phyloP scores from a whole-genome alignment of 2,888 invertebrate genomes.

The Netelia melanura region DNA sequence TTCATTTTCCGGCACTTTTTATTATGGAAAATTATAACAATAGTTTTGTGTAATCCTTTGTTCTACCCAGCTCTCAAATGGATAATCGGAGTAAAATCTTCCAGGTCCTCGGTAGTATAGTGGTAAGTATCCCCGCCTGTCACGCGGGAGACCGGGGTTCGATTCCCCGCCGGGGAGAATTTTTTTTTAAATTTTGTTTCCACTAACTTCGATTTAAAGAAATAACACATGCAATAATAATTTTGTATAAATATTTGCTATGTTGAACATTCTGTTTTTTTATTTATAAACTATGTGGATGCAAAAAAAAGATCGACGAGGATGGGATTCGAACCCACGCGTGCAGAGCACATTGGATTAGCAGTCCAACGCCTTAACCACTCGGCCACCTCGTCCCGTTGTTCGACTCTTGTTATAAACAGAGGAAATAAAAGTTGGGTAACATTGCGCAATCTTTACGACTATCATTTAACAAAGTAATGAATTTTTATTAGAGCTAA shows the following conservation, averaged over 20 bases:
- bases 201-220: not conserved
- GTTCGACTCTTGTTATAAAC: conserved; percentile 55
- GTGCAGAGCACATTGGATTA: conserved; percentile 85
- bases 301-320: conserved; percentile 77
- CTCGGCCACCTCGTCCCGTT: conserved; percentile 77
- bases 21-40: too few relatives aligned
- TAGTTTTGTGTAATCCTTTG: too few relatives aligned
- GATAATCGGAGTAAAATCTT: not conserved
- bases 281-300: too few relatives aligned
- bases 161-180: too few relatives aligned
- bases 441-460: conserved; percentile 44
- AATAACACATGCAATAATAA: not conserved
- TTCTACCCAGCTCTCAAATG: too few relatives aligned
- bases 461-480: not conserved
- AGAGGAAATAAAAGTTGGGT: conserved; percentile 42
- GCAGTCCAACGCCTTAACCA: conserved; percentile 85
- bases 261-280: too few relatives aligned
- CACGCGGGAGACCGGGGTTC: too few relatives aligned
- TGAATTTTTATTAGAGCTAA: not conserved
- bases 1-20: too few relatives aligned
- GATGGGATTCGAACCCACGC: conserved; percentile 85
- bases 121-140: too few relatives aligned
- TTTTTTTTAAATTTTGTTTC: not conserved
- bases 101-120: too few relatives aligned
- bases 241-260: too few relatives aligned